Evolutionary conservation across 2,888 invertebrate genomes (phyloP).

Genomic region (Graphium colonna): DNA sequence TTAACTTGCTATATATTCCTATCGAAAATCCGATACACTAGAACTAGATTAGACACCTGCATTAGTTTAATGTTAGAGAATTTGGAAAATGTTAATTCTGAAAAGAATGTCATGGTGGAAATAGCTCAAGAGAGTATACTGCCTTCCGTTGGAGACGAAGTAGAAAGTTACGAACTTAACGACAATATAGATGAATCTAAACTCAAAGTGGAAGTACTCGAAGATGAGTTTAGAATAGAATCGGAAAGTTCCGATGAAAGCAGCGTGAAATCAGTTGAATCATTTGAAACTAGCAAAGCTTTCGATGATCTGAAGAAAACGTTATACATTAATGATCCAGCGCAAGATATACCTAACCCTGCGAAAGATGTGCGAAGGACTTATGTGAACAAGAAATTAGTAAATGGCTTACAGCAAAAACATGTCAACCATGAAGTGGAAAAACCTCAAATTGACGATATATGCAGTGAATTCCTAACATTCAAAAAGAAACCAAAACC

Average conservation of each 20-base stretch:
- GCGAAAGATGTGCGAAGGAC: conserved; percentile 43
- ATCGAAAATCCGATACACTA: conserved; percentile 47
- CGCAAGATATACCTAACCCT: conserved; percentile 30
- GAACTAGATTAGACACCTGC: conserved; percentile 53
- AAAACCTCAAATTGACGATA: conserved; percentile 29
- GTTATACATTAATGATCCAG: neutral
- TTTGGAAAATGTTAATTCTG: conserved; percentile 38
- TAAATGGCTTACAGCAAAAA: conserved; percentile 47
- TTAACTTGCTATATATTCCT: conserved; percentile 58
- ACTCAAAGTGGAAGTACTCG: conserved; percentile 55
- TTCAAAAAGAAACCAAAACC: conserved; percentile 50
- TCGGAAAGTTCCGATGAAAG: conserved; percentile 45
- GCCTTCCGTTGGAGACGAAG: conserved; percentile 39
- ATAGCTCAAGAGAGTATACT: conserved; percentile 52
- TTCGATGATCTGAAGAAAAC: conserved; percentile 13
- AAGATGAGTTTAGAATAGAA: conserved; percentile 64
- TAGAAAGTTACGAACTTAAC: conserved; percentile 35
- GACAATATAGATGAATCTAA: conserved; percentile 45
- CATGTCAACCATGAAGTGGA: conserved; percentile 25
- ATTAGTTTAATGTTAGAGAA: conserved; percentile 50
- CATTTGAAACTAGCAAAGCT: neutral
- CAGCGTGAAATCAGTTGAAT: conserved; percentile 18
- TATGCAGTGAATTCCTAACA: conserved; percentile 60
- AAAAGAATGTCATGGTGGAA: conserved; percentile 56
- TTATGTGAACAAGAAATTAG: conserved; percentile 40